These are phyloP conservation scores for Rhinogobio ventralis DNA, from an alignment of 2,797 vertebrate species.

Conservation along the genomic window DNA sequence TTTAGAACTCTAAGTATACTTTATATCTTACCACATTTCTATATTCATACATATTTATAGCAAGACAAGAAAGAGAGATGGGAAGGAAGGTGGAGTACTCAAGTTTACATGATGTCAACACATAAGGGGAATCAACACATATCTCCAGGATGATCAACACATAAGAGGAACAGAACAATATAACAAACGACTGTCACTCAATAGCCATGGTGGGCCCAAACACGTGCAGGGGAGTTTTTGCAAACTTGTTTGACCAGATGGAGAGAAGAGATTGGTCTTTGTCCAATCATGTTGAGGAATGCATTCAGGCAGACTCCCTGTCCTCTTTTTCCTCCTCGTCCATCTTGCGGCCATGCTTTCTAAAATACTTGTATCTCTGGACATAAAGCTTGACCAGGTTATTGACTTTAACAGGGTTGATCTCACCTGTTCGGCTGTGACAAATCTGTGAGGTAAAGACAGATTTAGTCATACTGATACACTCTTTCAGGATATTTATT, in stretches of 20 bases:
- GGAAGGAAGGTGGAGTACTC: slow-evolving; percentile 46
- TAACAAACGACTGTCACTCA: slow-evolving; percentile 62
- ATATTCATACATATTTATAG: slow-evolving; percentile 71
- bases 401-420: slow-evolving; percentile 94
- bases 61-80: slow-evolving; percentile 61
- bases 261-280: not conserved
- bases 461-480: not conserved
- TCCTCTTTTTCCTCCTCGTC: slow-evolving; percentile 83
- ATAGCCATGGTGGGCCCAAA: slow-evolving; percentile 52
- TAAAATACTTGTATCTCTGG: slow-evolving; percentile 92
- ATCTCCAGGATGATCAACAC: too few species aligned
- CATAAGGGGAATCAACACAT: too few species aligned
- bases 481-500: not conserved
- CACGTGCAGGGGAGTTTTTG: slow-evolving; percentile 59
- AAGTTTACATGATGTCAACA: slow-evolving; percentile 58
- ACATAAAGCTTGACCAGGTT: slow-evolving; percentile 92
- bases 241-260: slow-evolving; percentile 49
- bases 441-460: slow-evolving; percentile 81
- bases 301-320: slow-evolving; percentile 69
- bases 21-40: slow-evolving; percentile 52
- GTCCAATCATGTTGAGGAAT: slow-evolving; percentile 70
- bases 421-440: slow-evolving; percentile 95
- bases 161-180: slow-evolving; percentile 48
- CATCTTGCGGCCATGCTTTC: slow-evolving; percentile 90
- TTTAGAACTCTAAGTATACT: slow-evolving; percentile 47